Base-by-base conservation (phyloP, 2,113 vertebrate species). In the Cynocephalus volans region DNA sequence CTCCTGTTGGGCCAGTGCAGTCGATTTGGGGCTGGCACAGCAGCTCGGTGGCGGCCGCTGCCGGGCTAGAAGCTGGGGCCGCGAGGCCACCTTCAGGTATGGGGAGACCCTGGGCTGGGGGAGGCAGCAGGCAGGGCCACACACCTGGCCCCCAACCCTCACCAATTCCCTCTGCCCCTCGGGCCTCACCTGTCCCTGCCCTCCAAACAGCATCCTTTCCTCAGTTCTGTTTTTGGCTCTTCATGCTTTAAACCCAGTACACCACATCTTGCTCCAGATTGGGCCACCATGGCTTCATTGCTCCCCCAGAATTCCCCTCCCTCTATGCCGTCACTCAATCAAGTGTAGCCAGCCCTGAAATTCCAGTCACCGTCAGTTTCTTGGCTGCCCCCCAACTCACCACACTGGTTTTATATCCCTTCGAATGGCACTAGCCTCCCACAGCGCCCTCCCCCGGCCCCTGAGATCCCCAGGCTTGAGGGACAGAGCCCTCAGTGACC, bases 61-160 rank as follows among this genome's bases (percentile, higher is more conserved):
- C 41, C 4, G 6, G 85, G 92, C 72, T 41, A 82, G 90, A 80
- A 97, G 96, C 97, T 81, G 97, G 96, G 95, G 95, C 95, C 13
- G 21, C 5, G 0, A 69, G 95, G 88, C 95, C 33, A 19, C 95
- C 31, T 0, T 70, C 94, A 95, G 96, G 97, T 96, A 94, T 0
- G 33, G 2, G 31, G n/a, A 77, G 88, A 81, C 62, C 64, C 41
- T 3, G 3, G 89, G 33, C 6, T 0, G 28, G 82, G 88, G 28
- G 11, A 0, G 60, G 48, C 4, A 4, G 84, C 0, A 4, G 83
- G 83, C 0, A n/a, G 58, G 83, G 23, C 60, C 88, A 5, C 54
- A 23, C 0, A 0, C 12, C 31, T 1, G 6, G 36, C 19, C 52
- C 50, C 82, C n/a, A 9, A 14, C 48, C 36, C 24, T 79, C 65